Evolutionary conservation across 2,888 invertebrate genomes (phyloP).

Genomic region (Troglohyphantes excavatus): DNA sequence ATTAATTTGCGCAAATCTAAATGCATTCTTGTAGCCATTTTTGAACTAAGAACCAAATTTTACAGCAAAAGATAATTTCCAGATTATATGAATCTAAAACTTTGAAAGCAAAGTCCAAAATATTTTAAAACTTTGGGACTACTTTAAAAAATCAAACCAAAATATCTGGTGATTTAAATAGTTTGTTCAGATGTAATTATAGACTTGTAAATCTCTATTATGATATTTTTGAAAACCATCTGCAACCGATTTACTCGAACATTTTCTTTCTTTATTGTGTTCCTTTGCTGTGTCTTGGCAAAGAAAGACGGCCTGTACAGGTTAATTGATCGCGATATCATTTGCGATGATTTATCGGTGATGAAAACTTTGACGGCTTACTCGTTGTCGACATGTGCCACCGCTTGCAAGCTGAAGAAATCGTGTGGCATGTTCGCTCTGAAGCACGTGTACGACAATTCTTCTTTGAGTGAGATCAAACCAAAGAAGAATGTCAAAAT

Average conservation of each 20-base stretch:
- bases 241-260: neutral
- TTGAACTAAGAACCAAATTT: too few relatives aligned
- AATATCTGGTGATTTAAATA: too few relatives aligned
- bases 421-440: slow-evolving; percentile 67
- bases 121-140: too few relatives aligned
- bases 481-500: slow-evolving; percentile 21
- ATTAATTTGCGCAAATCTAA: too few relatives aligned
- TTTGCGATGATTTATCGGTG: slow-evolving; percentile 44
- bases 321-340: slow-evolving; percentile 47
- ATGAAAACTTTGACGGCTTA: slow-evolving; percentile 28
- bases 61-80: too few relatives aligned
- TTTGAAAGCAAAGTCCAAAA: too few relatives aligned
- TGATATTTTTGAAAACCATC: neutral
- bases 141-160: too few relatives aligned
- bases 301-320: slow-evolving; percentile 53
- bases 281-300: neutral
- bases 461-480: slow-evolving; percentile 12
- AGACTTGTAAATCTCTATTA: too few relatives aligned
- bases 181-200: too few relatives aligned
- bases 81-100: too few relatives aligned
- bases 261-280: neutral
- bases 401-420: slow-evolving; percentile 46
- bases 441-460: slow-evolving; percentile 35
- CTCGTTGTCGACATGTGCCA: slow-evolving; percentile 61
- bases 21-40: too few relatives aligned